Evolutionary conservation across 2,888 invertebrate genomes (phyloP), one percentile per base, ranked within the genome.

Genomic region (Cremastinae sp.): DNA sequence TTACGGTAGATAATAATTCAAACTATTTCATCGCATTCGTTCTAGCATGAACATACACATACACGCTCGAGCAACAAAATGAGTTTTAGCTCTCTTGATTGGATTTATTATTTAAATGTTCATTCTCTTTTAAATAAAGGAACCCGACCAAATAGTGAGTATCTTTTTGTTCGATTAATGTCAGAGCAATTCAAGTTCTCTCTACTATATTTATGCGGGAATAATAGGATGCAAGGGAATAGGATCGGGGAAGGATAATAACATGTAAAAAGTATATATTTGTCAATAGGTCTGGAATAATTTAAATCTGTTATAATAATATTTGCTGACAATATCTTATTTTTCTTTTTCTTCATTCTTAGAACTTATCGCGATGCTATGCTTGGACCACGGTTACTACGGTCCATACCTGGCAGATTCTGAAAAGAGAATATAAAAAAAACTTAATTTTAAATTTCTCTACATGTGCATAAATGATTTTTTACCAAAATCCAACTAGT

Each of bases 351-450:
- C 78, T 78, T 82, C 77, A 59, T 74, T 79, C 77, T 82, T 81
- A 80, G 80, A 83, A 81, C 82, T 83, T 82, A 84, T 83, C 74
- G 79, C 80, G 83, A 83, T 78, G 80, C 79, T 83, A 81, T 79
- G 80, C 80, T 82, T 80, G 80, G 81, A 83, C 81, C 80, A 82
- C 80, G 82, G 79, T 84, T 83, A 81, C 76, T 83, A 81, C 82
- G 80, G 80, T 83, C 83, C 83, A 79, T 83, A 83, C 78, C 81
- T 80, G 82, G 80, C 79, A 78, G 78, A 83, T 84, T 84, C 83
- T 84, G 83, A 65, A 82, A 83, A 74, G 71, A 81, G 68, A 80
- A 20, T 53, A 20, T 10, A 55, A 39, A 20, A 49, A 62, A 45
- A 45, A n/a, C n/a, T n/a, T n/a, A n/a, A n/a, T n/a, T n/a, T n/a